Percentiles rank a stretch among this genome's conserved stretches.
Evolutionary conservation across 2,113 vertebrate species (phyloP).

Genomic region (Mastomys coucha): DNA sequence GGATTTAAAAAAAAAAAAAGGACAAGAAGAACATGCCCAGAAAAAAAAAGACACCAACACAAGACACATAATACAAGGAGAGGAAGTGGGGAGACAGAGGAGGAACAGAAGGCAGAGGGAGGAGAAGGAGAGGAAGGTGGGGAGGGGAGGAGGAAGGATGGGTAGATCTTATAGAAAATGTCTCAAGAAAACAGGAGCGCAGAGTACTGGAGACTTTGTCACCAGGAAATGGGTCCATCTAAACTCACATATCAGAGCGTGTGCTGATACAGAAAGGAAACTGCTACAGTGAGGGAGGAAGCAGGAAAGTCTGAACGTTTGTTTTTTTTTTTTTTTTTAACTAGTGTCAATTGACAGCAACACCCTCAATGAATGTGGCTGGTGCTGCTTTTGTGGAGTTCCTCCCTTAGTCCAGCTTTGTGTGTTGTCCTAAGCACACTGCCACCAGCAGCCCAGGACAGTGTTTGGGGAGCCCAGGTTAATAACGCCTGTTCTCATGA

Average conservation of each 20-base stretch:
- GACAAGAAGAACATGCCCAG: neutral
- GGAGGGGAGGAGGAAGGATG: neutral
- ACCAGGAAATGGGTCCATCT: neutral
- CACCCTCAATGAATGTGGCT: neutral
- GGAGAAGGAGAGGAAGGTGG: neutral
- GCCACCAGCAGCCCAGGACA: neutral
- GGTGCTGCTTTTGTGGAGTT: neutral
- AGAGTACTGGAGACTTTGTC: neutral
- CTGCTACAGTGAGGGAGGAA: neutral
- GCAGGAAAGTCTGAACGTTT: neutral
- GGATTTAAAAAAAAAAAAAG: conserved; percentile 67
- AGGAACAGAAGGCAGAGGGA: too few relatives aligned
- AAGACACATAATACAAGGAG: conserved; percentile 55
- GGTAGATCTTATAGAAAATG: neutral
- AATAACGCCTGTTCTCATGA: neutral
- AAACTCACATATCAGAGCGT: neutral
- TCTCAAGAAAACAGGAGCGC: neutral
- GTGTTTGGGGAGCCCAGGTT: neutral
- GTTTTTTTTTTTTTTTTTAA: neutral
- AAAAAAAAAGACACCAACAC: conserved; percentile 56
- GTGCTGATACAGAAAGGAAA: neutral
- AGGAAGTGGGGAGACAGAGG: neutral
- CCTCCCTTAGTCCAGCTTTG: neutral
- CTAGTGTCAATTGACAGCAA: neutral
- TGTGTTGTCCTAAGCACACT: rapidly evolving